Conservation (phyloP, 2,888 invertebrate species). For the Liopterus haemorrhoidalis region DNA sequence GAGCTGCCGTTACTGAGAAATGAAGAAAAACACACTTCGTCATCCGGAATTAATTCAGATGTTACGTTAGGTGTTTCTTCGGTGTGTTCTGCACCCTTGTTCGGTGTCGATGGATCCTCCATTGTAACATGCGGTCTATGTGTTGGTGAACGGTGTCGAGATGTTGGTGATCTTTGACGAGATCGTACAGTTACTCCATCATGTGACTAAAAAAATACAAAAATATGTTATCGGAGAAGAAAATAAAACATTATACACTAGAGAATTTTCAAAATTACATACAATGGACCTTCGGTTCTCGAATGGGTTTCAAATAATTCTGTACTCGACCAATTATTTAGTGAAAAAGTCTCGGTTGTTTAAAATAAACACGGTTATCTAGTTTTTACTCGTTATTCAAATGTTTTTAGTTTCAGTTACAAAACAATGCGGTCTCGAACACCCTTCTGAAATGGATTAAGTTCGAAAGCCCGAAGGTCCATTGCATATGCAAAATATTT, state of each 20-base stretch:
- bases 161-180: constrained; percentile 18
- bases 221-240: neutral
- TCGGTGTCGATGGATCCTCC: constrained; percentile 19
- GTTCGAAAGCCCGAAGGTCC: no score
- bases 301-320: neutral
- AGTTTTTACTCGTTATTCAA: no score
- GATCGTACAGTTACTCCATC: constrained; percentile 37
- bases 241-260: neutral
- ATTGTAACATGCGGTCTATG: constrained; percentile 31
- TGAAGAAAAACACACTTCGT: constrained; percentile 39
- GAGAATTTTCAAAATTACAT: no score
- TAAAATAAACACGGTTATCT: no score
- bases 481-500: no score
- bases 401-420: no score
- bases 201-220: constrained; percentile 38
- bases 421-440: no score
- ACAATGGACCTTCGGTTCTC: neutral
- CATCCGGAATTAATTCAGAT: constrained; percentile 23
- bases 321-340: no score
- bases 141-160: constrained; percentile 43
- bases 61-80: constrained; percentile 19
- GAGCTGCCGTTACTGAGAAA: constrained; percentile 54
- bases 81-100: constrained; percentile 26
- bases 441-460: no score
- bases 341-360: no score